Base-by-base conservation (phyloP, 2,888 invertebrate species). In the Erebia aethiops region DNA sequence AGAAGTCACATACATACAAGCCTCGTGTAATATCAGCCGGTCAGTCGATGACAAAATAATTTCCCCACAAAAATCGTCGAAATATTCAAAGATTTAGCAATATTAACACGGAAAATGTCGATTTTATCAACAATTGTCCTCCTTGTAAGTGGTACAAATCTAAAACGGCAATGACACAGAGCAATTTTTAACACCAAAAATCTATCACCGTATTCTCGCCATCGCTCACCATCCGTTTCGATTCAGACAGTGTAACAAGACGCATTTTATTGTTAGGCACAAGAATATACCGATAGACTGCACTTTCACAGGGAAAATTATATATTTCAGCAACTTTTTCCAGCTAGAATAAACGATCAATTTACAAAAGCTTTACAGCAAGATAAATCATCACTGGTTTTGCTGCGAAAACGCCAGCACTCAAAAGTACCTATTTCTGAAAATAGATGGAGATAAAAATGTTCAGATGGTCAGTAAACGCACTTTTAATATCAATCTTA, bases 381-480 rank as follows among this genome's bases (percentile, higher is more conserved):
- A 94, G 94, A 94, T 94, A 94, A 35, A 94, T 90, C 94, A 94
- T 94, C 94, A 94, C 94, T 94, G 93, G 93, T 92, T 94, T 90
- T 91, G 94, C 95, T 94, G 94, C 94, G 91, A 94, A 94, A 93
- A 93, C 93, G 93, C 93, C 92, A 93, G 80, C 90, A 91, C 92
- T 90, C 93, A 93, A 93, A 95, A 95, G 95, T 95, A 95, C 95
- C 95, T 95, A 94, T 91, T 93, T 95, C 95, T 95, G 95, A 95
- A 95, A 95, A 95, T 95, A 95, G 95, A 95, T 94, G 95, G 95
- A 94, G 94, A 94, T 94, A 94, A 94, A 89, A 91, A 88, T 91
- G 91, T 92, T 91, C 91, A 90, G 89, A 83, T 84, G 79, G 78
- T 80, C 90, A 91, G 77, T 74, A 79, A 75, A 78, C 69, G 68